Evolutionary conservation across 2,113 vertebrate species (phyloP).

Genomic region (Sigmodon hispidus): DNA sequence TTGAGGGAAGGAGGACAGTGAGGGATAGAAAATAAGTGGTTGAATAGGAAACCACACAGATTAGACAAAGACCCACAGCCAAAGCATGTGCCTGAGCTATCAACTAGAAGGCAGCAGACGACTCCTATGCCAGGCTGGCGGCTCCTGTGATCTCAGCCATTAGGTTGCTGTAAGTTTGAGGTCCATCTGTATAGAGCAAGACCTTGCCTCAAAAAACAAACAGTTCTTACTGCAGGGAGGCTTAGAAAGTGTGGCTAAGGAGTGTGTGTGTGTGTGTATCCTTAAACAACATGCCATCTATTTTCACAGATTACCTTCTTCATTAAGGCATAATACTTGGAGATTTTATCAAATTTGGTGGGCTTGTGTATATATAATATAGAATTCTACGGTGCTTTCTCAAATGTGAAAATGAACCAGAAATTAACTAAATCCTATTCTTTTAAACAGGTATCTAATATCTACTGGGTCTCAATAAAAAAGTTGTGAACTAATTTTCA

Average conservation of each 20-base stretch:
- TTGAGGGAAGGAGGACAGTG: neutral
- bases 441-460: neutral
- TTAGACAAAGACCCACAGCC: neutral
- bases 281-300: neutral
- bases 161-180: neutral
- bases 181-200: neutral
- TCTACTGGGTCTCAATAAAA: constrained; percentile 2
- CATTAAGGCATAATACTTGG: neutral
- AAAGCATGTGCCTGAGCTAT: neutral
- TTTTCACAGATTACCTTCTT: neutral
- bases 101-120: neutral
- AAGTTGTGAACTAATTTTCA: constrained; percentile 38
- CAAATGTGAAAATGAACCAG: constrained; percentile 21
- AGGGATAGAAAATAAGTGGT: neutral
- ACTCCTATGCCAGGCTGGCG: neutral
- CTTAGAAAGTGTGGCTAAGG: neutral
- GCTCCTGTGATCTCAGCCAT: neutral
- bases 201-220: neutral
- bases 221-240: neutral
- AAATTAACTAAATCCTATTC: neutral
- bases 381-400: neutral
- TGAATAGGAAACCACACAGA: neutral
- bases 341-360: constrained; percentile 31
- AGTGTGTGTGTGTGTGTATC: neutral
- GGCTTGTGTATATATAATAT: neutral